phyloP scores from a whole-genome alignment of 2,797 vertebrate species.

The Cryptoprocta ferox region DNA sequence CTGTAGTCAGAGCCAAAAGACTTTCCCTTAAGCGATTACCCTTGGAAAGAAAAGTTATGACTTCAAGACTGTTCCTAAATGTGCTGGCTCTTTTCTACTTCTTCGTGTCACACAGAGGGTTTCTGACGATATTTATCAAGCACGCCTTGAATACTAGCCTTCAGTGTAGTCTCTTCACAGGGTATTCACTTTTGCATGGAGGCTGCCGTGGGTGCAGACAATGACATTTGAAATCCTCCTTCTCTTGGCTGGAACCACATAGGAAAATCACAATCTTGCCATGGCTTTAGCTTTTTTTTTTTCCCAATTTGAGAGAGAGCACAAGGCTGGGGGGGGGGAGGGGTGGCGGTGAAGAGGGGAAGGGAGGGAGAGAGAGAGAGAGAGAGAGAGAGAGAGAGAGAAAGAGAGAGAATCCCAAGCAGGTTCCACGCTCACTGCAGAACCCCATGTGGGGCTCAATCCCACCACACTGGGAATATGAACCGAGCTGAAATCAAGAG shows the following conservation, averaged over 20 bases:
- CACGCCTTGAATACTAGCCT: neutral
- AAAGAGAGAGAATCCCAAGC: too few species aligned
- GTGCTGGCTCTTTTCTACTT: neutral
- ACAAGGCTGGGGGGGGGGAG: too few species aligned
- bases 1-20: neutral
- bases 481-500: too few species aligned
- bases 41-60: neutral
- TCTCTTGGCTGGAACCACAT: rapidly evolving
- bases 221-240: neutral
- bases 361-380: too few species aligned
- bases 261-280: neutral
- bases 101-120: neutral
- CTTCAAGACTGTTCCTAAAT: neutral
- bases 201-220: neutral
- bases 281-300: neutral
- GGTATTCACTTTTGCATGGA: neutral
- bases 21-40: neutral
- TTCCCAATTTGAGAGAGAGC: too few species aligned
- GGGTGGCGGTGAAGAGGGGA: too few species aligned
- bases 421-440: too few species aligned
- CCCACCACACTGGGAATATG: too few species aligned
- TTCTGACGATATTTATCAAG: neutral
- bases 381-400: too few species aligned
- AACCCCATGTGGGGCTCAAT: too few species aligned
- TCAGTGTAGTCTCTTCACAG: rapidly evolving